Evolutionary conservation across 2,888 invertebrate genomes (phyloP), one percentile per base, ranked within the genome.

Genomic region (Cryptocheilus praepositus): DNA sequence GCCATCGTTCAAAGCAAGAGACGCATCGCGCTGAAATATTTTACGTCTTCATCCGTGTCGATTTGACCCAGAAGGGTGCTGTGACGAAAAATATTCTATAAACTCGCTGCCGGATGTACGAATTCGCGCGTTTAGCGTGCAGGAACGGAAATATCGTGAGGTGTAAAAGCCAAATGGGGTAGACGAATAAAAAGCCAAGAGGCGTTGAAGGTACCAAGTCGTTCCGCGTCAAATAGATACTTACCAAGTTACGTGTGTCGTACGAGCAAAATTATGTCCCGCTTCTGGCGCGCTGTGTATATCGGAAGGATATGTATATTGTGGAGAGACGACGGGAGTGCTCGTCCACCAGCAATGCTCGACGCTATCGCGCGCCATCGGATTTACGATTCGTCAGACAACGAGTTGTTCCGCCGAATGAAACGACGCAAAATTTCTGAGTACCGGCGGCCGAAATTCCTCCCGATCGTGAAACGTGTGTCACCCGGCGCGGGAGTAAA

Each of bases 321-420:
- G 36, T 36, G 1, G 36, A 11, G 46, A 54, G 28, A 49, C 16
- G 16, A 25, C 36, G 21, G 22, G 52, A 22, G 53, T 36, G 11
- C 36, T 36, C 54, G 28, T 54, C 36, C 60, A 61, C 61, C 18
- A 54, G 54, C 53, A 46, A 19, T 36, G 45, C 19, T 21, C 18
- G 44, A n/a, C 36, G 64, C 53, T 74, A 71, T 76, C 71, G 64
- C 66, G 49, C 49, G 49, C 18, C 57, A 60, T 22, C 59, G 64
- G 68, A 77, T 77, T 77, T 77, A 77, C 70, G 77, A 77, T 70
- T 76, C 65, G 65, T 66, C 69, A 57, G 61, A 43, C 28, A 16
- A 19, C 64, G 54, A 36, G 58, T 3, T 49, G 44, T 46, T n/a
- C 44, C 57, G 61, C 22, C 46, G 45, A 25, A 21, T 7, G 36